phyloP scores from a whole-genome alignment of 2,888 invertebrate genomes.

The Caenorhabditis virilis region DNA sequence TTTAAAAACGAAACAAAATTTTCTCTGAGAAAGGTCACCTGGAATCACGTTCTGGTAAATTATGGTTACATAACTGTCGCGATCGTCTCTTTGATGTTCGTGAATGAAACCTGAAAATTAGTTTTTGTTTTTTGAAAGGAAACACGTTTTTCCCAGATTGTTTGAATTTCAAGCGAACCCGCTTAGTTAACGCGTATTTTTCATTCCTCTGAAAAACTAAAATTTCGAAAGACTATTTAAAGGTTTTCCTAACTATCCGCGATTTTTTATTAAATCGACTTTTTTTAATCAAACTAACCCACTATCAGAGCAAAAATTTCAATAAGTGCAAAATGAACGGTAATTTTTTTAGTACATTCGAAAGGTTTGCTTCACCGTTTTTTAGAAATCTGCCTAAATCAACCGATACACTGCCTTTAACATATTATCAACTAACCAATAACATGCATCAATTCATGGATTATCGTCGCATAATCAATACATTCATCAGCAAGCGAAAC shows the following conservation, averaged over 20 bases:
- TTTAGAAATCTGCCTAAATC: too few relatives aligned
- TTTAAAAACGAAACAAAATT: constrained; percentile 2
- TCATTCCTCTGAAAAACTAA: too few relatives aligned
- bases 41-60: constrained; percentile 62
- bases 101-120: constrained; percentile 61
- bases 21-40: constrained; percentile 20
- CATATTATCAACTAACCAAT: constrained; percentile 51
- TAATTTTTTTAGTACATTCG: too few relatives aligned
- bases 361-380: too few relatives aligned
- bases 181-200: too few relatives aligned
- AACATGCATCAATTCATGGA: constrained; percentile 80
- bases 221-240: too few relatives aligned
- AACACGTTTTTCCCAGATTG: background rate
- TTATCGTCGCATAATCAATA: constrained; percentile 74
- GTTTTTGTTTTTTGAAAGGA: background rate
- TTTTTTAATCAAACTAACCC: too few relatives aligned
- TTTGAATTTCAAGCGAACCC: background rate
- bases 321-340: too few relatives aligned
- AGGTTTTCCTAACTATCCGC: too few relatives aligned
- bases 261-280: too few relatives aligned
- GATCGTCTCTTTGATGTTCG: constrained; percentile 66
- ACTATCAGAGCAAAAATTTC: too few relatives aligned
- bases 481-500: constrained; percentile 74
- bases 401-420: too few relatives aligned
- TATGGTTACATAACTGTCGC: constrained; percentile 62